Conservation (phyloP, 2,888 invertebrate species). For the Beris morrisii region DNA sequence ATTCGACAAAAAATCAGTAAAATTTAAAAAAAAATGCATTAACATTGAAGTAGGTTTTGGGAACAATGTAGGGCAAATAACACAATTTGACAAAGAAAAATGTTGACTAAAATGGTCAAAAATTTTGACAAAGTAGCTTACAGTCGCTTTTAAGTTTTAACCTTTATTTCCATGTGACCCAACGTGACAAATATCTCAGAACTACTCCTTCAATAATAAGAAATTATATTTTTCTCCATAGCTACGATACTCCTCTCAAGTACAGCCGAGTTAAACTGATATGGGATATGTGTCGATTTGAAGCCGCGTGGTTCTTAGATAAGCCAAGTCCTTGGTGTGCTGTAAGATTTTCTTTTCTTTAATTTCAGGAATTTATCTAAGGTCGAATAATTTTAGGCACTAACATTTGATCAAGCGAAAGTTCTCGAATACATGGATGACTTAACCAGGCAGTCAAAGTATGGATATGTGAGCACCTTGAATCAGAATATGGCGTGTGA, state of each 20-base stretch:
- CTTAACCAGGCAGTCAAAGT: constrained; percentile 71
- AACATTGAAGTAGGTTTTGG: too few relatives aligned
- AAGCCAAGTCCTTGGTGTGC: constrained; percentile 77
- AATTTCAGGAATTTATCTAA: not conserved
- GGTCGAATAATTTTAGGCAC: constrained; percentile 58
- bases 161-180: too few relatives aligned
- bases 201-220: too few relatives aligned
- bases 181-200: too few relatives aligned
- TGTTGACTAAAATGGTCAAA: too few relatives aligned
- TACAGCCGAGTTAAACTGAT: constrained; percentile 56
- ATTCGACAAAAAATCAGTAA: not conserved
- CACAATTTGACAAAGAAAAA: too few relatives aligned
- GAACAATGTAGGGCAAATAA: too few relatives aligned
- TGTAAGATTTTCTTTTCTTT: constrained; percentile 51
- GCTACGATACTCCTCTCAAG: not conserved
- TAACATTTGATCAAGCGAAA: constrained; percentile 71
- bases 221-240: too few relatives aligned
- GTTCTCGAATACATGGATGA: constrained; percentile 79
- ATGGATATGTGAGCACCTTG: constrained; percentile 70
- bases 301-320: constrained; percentile 75
- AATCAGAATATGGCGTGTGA: constrained; percentile 72
- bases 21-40: not conserved
- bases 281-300: constrained; percentile 80
- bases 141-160: too few relatives aligned
- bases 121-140: too few relatives aligned